Evolutionary conservation across 2,113 vertebrate species (phyloP).

Genomic region (Anthoscopus minutus): DNA sequence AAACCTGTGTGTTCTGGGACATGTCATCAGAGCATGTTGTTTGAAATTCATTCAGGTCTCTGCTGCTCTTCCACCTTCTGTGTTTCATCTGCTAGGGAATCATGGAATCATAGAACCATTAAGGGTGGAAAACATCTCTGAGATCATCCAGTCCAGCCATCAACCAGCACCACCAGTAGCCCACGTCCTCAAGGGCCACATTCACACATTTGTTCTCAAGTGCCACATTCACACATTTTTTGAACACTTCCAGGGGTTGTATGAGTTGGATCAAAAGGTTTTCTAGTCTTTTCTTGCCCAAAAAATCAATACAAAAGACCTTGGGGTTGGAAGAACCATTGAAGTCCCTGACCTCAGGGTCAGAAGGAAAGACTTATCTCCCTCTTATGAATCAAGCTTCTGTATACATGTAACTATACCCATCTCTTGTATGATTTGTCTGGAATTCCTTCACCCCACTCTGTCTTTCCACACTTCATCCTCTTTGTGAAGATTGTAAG

Average conservation of each 20-base stretch:
- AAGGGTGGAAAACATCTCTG: not conserved
- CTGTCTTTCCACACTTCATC: not conserved
- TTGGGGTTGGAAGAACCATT: not conserved
- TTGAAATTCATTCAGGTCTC: not conserved
- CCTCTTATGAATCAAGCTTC: not conserved
- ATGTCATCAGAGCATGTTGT: not conserved
- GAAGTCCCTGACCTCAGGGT: no score
- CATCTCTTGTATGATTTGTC: not conserved
- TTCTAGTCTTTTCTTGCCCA: not conserved
- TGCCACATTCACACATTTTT: rapidly evolving
- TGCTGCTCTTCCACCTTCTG: not conserved
- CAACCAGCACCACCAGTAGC: not conserved
- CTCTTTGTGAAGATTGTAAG: not conserved
- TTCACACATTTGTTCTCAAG: rapidly evolving
- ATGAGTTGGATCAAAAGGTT: not conserved
- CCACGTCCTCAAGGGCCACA: not conserved
- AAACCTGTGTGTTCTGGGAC: not conserved
- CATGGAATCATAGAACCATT: not conserved
- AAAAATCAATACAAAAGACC: not conserved
- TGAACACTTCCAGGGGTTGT: not conserved
- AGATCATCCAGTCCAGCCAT: not conserved
- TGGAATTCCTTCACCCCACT: not conserved
- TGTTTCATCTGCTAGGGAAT: not conserved
- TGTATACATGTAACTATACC: rapidly evolving
- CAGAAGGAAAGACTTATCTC: not conserved